Evolutionary conservation across 2,888 invertebrate genomes (phyloP), one percentile per base, ranked within the genome.

Genomic region (Calephelis perditalis): DNA sequence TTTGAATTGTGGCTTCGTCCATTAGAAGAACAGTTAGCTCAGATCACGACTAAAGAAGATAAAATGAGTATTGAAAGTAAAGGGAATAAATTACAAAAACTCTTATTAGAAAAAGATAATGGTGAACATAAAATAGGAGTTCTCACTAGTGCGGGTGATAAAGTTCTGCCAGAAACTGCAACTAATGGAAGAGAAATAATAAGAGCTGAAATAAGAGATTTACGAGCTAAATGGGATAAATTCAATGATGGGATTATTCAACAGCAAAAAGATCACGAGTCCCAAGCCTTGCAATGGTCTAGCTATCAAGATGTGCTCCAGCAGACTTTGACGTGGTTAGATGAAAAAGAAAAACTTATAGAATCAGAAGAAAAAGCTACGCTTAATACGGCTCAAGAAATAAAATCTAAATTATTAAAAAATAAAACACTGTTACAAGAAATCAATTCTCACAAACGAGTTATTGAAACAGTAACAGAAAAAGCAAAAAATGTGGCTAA

Each of bases 111-210:
- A 76, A 93, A 94, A 68, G 97, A 98, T 69, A 95, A 96, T 75
- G 97, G 96, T 1, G 95, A 96, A 71, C 94, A 94, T 71, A 94
- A 96, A 70, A 91, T 98, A 44, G 92, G 93, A 60, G 92, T 94
- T 47, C 83, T 97, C 15, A 94, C 95, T 11, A 92, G 94, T 4
- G 92, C 95, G 0, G 97, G 97, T 3, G 98, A 99, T 75, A 95
- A 95, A 78, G 93, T 98, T n/a, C 92, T 97, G 65, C 96, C 98
- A 0, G 97, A 97, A 80, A 99, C 98, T 3, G 96, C 98, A 9
- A 95, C 98, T 0, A 94, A 95, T 70, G 98, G 98, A 0, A 93
- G 98, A 65, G 98, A 99, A 80, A 93, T 92, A 59, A 95, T 98
- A 61, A 93, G 98, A n/a, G 94, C 95, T 68, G 96, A 98, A 78